Base-by-base conservation (phyloP, 2,888 invertebrate genomes). In the Merodon equestris region DNA sequence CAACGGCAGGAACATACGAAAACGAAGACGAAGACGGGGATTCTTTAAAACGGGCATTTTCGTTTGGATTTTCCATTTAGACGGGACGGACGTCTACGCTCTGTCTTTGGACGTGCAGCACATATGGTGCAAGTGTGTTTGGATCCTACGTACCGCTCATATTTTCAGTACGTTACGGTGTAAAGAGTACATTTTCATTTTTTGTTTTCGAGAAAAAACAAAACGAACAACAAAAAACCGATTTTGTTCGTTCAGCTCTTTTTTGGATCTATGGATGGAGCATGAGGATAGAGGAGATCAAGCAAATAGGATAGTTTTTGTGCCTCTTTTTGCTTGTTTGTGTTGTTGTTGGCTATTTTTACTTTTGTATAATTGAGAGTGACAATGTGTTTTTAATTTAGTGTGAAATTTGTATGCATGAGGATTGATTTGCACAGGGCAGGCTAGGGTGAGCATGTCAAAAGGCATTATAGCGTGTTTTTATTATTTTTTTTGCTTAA, bases 311-410 rank as follows among this genome's bases (percentile, higher is more conserved):
- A 54, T 64, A 74, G 63, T 58, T 47, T 63, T 42, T 57, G 9
- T 40, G 38, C 44, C 40, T 9, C 1, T 38, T 53, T 14, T 18
- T 64, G 18, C 17, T 51, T 47, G 50, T 38, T 60, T 18, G 45
- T 64, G 50, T 18, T 36, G 51, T 54, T 70, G 57, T 79, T 67
- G 64, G 74, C 79, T 79, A 79, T 79, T 74, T 79, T 79, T 79
- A 79, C 67, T 74, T 61, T 64, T 54, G 56, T 74, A 74, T 64
- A 79, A 79, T 79, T 73, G 73, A 64, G 68, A 73, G 77, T 86
- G 86, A 87, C 87, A 87, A 87, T 87, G 85, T 87, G 88, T 87
- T 87, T 87, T 87, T 87, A 87, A 87, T 87, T 87, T 87, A 83
- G 82, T 73, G 73, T 75, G 61, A 76, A 74, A 76, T 81, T 60